Percentiles rank a stretch among this genome's conserved stretches.
phyloP scores from a whole-genome alignment of 2,797 vertebrate genomes.

The Spondyliosoma cantharus region DNA sequence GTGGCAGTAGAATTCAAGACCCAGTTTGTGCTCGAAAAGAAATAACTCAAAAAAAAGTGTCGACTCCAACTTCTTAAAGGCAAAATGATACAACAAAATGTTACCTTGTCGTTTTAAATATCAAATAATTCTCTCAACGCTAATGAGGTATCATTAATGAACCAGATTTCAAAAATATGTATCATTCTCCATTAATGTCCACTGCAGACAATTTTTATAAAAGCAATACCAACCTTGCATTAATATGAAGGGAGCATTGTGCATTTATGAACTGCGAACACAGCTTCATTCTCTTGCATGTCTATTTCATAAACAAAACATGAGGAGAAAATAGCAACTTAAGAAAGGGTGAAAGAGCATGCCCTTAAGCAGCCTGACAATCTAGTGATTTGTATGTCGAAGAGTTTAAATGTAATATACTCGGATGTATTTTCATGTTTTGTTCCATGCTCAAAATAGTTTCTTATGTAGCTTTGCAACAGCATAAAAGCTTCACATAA shows the following conservation, averaged over 20 bases:
- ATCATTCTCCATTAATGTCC: conserved; percentile 49
- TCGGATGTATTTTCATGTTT: conserved; percentile 9
- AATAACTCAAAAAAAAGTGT: conserved; percentile 39
- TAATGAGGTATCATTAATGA: conserved; percentile 40
- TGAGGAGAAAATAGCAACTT: conserved; percentile 26
- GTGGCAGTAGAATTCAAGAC: conserved; percentile 27
- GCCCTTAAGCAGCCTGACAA: conserved; percentile 48
- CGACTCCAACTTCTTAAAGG: conserved; percentile 63
- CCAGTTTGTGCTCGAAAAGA: conserved; percentile 18
- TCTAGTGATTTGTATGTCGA: conserved; percentile 48
- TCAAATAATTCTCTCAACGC: conserved; percentile 48
- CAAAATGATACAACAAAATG: conserved; percentile 45
- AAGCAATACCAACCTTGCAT: conserved; percentile 58
- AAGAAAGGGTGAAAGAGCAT: conserved; percentile 33
- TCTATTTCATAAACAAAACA: conserved; percentile 56
- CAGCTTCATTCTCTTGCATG: conserved; percentile 20
- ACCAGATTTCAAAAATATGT: conserved; percentile 14
- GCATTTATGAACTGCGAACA: conserved; percentile 27
- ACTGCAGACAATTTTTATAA: conserved; percentile 9
- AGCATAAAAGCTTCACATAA: conserved; percentile 36
- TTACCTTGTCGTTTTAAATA: conserved; percentile 4
- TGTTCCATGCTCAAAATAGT: conserved; percentile 8
- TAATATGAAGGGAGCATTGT: conserved; percentile 67
- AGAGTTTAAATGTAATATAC: conserved; percentile 51
- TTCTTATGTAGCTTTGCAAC: conserved; percentile 12